Base-by-base conservation (phyloP, 2,113 vertebrate species). In the Asarcornis scutulata region DNA sequence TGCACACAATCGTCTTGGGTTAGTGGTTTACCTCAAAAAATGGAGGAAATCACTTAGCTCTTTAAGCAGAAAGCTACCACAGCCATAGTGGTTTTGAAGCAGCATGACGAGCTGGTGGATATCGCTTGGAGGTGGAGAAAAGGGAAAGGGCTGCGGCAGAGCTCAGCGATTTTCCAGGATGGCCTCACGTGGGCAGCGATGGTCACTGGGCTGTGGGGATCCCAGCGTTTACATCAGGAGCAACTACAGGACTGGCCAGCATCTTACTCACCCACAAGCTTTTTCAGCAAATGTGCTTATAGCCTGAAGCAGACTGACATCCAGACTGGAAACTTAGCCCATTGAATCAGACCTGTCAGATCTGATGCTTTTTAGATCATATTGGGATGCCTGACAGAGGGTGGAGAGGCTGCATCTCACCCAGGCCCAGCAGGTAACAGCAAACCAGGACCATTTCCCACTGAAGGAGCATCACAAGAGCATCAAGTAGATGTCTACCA, bases 11-110 rank as follows among this genome's bases (percentile, higher is more conserved):
- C 9, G 2, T 44, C 66, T 84, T 40, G 68, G 66, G 62, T 95
- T 92, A 92, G 95, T 92, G 96, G 95, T 91, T 96, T 95, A 82
- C 93, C 95, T 95, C 95, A 88, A 88, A 86, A 88, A 93, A 52
- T 6, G 7, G 74, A 79, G 81, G 74, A 75, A 89, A 87, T 92
- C 50, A 73, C 74, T 93, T 81, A 72, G 60, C 29, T 86, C 46
- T 63, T 86, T 40, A 72, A 83, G 72, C 32, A 68, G 64, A 83
- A 88, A 79, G 72, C 50, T 93, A 38, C 52, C 64, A 84, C 76
- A 92, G 62, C 55, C 60, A 60, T 18, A 74, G 93, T 8, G 76
- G 80, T 76, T 95, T 95, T 92, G 44, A 90, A 92, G 67, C 34
- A 91, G 38, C 44, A 46, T 42, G n/a, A 46, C 34, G n/a, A 9